Conservation (phyloP, 2,113 vertebrate species). For the Microcebus griseorufus region DNA sequence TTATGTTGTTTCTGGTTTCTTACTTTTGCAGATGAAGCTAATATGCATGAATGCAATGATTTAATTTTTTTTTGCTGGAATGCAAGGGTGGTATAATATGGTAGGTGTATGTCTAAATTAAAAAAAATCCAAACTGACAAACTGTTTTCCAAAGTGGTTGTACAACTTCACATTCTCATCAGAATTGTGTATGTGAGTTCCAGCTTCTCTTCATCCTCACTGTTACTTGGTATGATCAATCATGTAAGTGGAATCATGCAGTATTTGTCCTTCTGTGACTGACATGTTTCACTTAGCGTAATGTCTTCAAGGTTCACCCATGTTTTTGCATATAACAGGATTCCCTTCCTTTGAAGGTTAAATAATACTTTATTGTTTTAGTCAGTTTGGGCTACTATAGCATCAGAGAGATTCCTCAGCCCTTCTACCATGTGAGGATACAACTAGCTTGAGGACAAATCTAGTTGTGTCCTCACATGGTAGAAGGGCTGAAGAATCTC, state of each 20-base stretch:
- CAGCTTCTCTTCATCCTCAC: neutral
- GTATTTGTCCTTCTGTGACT: neutral
- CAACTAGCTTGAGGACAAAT: too few species aligned
- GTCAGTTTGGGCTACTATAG: neutral
- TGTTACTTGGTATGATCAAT: neutral
- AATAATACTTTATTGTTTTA: neutral
- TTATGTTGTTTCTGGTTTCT: neutral
- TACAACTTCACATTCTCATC: neutral
- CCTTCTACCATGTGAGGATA: too few species aligned
- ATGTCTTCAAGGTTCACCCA: neutral
- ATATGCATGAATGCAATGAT: neutral
- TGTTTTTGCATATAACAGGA: neutral
- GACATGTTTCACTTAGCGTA: neutral
- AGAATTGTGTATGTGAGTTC: neutral
- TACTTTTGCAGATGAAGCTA: neutral
- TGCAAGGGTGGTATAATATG: neutral
- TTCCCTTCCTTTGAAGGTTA: neutral
- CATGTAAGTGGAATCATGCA: neutral
- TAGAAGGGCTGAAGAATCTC: too few species aligned
- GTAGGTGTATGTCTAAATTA: neutral
- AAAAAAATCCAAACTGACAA: neutral
- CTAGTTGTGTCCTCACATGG: too few species aligned
- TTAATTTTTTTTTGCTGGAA: neutral
- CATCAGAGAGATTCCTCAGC: too few species aligned
- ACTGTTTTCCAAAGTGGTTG: neutral